Evolutionary conservation across 53 echinoderm and acorn worm species (phyloP).

Genomic region (Holothuria scabra): DNA sequence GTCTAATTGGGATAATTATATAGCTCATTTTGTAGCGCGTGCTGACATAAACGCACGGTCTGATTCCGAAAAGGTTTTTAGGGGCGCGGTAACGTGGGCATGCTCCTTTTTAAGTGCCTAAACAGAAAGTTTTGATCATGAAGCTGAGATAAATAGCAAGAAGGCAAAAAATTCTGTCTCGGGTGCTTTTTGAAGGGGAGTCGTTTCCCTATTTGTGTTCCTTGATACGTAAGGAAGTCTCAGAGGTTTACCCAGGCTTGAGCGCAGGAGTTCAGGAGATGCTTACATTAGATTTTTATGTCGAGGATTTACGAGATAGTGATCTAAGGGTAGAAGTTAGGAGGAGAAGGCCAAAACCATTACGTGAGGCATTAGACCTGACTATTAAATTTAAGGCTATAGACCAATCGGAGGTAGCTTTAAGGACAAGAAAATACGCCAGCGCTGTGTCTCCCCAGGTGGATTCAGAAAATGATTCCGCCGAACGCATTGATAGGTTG

Average conservation of each 20-base stretch:
- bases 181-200: constrained; percentile 5
- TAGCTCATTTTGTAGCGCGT: constrained; percentile 11
- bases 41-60: constrained; percentile 7
- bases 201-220: not conserved
- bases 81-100: not conserved
- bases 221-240: constrained; percentile 28
- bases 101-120: not conserved
- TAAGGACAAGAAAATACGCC: not conserved
- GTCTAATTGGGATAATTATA: constrained; percentile 1
- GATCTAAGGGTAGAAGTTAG: constrained; percentile 13
- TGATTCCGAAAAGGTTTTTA: constrained; percentile 5
- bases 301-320: not conserved
- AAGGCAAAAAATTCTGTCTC: not conserved
- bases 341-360: not conserved
- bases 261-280: not conserved
- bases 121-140: constrained; percentile 6
- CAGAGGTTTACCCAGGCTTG: constrained; percentile 8
- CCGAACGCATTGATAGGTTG: not conserved
- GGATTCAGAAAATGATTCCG: not conserved
- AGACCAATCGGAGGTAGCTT: not conserved
- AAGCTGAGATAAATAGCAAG: not conserved
- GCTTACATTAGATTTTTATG: constrained; percentile 21
- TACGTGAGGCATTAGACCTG: constrained; percentile 7
- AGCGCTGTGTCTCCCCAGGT: no score
- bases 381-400: constrained; percentile 2